Evolutionary conservation across 2,113 vertebrate species (phyloP).

Genomic region (Lichenostomus cassidix): DNA sequence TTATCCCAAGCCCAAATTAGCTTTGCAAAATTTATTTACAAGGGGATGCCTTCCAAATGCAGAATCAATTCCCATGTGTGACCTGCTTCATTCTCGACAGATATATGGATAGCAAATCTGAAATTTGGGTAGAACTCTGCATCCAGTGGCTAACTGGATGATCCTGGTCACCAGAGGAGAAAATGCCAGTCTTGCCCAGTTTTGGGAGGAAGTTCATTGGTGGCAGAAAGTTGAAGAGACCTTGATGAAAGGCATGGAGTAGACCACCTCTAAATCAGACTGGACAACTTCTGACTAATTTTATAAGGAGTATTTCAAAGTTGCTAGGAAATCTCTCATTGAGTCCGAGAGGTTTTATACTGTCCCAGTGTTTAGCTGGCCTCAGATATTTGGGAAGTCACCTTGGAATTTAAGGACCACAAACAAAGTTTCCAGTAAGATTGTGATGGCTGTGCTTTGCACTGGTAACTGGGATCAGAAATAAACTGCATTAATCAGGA

Average conservation of each 20-base stretch:
- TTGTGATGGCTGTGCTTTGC: neutral
- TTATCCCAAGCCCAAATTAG: neutral
- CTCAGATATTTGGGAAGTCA: neutral
- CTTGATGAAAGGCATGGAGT: neutral
- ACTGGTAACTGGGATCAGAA: neutral
- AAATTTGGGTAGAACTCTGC: neutral
- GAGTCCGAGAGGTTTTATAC: neutral
- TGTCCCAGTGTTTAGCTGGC: neutral
- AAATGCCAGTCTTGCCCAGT: neutral
- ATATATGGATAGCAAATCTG: neutral
- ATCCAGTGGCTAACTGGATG: neutral
- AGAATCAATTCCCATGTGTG: neutral
- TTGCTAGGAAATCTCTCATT: neutral
- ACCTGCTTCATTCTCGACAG: neutral
- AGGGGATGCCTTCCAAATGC: neutral
- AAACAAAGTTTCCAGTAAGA: neutral
- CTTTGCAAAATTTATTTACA: neutral
- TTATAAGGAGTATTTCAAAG: neutral
- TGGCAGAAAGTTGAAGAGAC: neutral
- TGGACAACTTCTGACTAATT: neutral
- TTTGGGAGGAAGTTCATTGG: neutral
- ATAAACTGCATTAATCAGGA: neutral
- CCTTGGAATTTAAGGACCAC: neutral
- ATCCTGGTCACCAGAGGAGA: neutral
- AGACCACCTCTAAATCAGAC: neutral